Evolutionary conservation across 2,113 vertebrate species (phyloP).

Genomic region (Hypocryptadius cinnamomeus): DNA sequence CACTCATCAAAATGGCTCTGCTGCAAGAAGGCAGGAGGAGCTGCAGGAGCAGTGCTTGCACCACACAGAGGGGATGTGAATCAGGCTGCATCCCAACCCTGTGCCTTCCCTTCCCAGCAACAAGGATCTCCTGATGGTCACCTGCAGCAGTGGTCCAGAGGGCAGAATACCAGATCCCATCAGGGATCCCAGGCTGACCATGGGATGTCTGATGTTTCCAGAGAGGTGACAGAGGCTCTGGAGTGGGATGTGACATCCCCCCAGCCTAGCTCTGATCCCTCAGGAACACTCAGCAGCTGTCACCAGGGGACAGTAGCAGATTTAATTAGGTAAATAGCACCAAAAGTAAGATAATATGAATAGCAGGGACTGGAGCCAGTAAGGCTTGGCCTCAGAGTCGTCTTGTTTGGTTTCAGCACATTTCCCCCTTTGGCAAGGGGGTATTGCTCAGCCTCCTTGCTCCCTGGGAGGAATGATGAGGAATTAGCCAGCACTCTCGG

Average conservation of each 20-base stretch:
- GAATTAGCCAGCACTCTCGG: not conserved
- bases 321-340: not conserved
- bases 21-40: not conserved
- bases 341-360: not conserved
- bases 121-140: not conserved
- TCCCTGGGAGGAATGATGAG: not conserved
- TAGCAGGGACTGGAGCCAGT: not conserved
- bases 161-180: not conserved
- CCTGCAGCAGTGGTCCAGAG: not conserved
- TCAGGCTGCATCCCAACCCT: not conserved
- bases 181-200: not conserved
- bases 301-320: not conserved
- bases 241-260: rapidly evolving
- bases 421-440: not conserved
- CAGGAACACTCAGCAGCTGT: not conserved
- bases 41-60: not conserved
- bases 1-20: not conserved
- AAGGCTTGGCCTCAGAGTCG: not conserved
- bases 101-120: not conserved
- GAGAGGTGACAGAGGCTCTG: not conserved
- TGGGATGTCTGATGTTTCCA: not conserved
- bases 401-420: not conserved
- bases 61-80: not conserved
- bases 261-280: not conserved
- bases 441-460: not conserved